phyloP scores from a whole-genome alignment of 2,113 vertebrate genomes.

The Alligator sinensis region DNA sequence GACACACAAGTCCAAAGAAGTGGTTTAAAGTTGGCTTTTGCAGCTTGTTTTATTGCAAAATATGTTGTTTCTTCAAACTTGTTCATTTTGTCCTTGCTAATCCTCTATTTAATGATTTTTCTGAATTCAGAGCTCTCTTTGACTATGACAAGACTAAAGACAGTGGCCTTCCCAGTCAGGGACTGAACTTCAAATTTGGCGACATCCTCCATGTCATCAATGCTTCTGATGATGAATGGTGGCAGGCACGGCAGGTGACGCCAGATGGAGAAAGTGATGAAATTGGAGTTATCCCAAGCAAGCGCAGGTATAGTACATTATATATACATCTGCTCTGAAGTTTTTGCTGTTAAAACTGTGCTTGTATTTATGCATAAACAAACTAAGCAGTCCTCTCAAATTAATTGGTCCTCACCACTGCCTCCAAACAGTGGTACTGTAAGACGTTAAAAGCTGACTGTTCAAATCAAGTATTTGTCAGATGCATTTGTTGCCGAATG shows the following conservation, averaged over 20 bases:
- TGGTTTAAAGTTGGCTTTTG: background rate
- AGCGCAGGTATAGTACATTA: constrained; percentile 79
- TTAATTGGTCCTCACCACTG: background rate
- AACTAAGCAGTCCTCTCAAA: background rate
- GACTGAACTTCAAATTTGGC: constrained; percentile 86
- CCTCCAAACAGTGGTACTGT: background rate
- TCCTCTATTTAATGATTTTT: background rate
- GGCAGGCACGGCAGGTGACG: constrained; percentile 86
- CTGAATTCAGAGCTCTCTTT: constrained; percentile 82
- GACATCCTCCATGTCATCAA: constrained; percentile 89
- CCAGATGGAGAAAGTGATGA: constrained; percentile 85
- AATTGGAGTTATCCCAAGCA: constrained; percentile 87
- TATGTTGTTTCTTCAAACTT: background rate
- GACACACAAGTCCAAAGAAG: background rate
- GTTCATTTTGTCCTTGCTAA: background rate
- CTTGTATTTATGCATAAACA: background rate
- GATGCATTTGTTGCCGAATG: background rate
- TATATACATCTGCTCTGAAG: background rate
- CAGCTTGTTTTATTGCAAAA: background rate
- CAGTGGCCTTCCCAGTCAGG: constrained; percentile 87
- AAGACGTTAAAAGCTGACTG: background rate
- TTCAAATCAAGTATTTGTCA: background rate
- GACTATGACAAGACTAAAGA: constrained; percentile 89
- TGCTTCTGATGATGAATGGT: constrained; percentile 88
- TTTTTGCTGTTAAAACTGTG: background rate